phyloP scores from a whole-genome alignment of 2,113 vertebrate species.

The Himantopus leucocephalus region DNA sequence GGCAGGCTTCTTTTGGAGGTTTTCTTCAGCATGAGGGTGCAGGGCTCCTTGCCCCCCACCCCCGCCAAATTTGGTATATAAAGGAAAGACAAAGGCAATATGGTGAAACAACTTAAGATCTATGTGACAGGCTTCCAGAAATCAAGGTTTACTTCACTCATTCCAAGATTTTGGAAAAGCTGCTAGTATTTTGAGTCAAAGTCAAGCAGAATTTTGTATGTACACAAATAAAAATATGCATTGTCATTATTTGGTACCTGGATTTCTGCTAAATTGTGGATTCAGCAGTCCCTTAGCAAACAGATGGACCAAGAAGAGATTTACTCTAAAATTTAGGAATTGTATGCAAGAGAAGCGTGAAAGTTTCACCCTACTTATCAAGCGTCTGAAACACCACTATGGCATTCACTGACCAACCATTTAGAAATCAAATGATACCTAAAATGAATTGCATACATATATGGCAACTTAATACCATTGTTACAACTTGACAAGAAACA shows the following conservation, averaged over 20 bases:
- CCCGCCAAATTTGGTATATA: not conserved
- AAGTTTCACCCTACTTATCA: not conserved
- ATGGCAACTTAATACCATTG: not conserved
- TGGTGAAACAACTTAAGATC: not conserved
- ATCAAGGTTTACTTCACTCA: not conserved
- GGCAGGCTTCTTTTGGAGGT: not conserved
- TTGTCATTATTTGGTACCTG: not conserved
- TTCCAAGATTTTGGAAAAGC: not conserved
- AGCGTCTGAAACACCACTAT: not conserved
- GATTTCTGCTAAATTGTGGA: not conserved
- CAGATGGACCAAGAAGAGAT: not conserved
- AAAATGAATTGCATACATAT: not conserved
- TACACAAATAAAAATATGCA: accelerated
- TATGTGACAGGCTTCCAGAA: not conserved
- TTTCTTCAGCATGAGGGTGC: not conserved
- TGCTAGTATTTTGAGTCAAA: not conserved
- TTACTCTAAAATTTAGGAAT: not conserved
- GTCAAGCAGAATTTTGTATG: not conserved
- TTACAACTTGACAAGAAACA: not conserved
- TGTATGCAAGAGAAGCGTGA: not conserved
- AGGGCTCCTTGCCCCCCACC: accelerated
- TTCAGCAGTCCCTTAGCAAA: not conserved
- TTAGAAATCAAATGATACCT: not conserved
- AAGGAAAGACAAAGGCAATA: not conserved
- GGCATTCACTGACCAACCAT: not conserved